Evolutionary conservation across 2,888 invertebrate species (phyloP), one percentile per base, ranked within the genome.

Genomic region (Mesopsocus fuscifrons): DNA sequence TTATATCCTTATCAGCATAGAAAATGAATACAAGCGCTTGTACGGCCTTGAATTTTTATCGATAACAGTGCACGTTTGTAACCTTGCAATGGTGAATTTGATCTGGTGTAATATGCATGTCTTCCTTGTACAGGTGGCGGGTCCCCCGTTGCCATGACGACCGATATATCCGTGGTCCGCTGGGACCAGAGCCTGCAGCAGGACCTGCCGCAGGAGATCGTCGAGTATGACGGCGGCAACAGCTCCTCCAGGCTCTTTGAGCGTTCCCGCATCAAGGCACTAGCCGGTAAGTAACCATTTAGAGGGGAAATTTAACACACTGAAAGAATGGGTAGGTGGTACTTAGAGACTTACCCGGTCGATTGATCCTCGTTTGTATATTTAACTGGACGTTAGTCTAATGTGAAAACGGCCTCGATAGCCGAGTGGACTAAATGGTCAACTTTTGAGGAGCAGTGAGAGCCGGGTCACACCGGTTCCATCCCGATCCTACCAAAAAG

Each of bases 201-300:
- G 58, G 85, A 87, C 66, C 85, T 88, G 68, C 82, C 85, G 63
- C 83, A 85, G 64, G 91, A 91, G 63, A 95, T 95, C 64, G 94
- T 94, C 71, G 95, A 97, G 71, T 95, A 95, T 71, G 98, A 98
- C 67, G 95, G 95, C 59, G 95, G 94, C 58, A 94, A 94, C 65
- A 94, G 92, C 55, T 97, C 97, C 55, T 95, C 98, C 56, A 80
- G 97, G 60, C 78, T 99, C 51, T 98, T 97, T 71, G 98, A 98
- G 73, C 77, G 98, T 65, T 95, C 95, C 58, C 80, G 98, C 60
- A 99, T 98, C 60, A 95, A 95, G 70, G 97, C 97, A 52, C 70
- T 98, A 59, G 97, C 97, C 59, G 95, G 92, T 92, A 55, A 64
- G 65, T 54, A 17, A 46, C 20, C 40, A 49, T 48, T 46, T 47